Evolutionary conservation across 2,113 vertebrate species (phyloP), one percentile per base, ranked within the genome.

Genomic region (Atlantisia rogersi): DNA sequence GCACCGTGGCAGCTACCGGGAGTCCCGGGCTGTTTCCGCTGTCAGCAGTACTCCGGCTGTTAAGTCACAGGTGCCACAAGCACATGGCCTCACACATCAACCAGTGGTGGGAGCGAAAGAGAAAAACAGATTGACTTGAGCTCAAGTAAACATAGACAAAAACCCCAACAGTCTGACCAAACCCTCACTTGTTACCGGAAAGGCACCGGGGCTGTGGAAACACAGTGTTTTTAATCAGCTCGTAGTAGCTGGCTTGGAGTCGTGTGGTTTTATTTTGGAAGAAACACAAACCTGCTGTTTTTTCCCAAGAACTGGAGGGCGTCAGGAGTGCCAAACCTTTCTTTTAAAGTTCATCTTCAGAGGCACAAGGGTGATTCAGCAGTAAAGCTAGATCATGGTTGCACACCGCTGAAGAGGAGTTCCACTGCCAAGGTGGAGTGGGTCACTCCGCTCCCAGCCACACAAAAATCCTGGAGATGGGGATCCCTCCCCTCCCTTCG

Each of bases 1-100:
- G 9, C 32, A 17, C 5, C 0, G 3, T 44, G 35, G 53, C 44
- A 71, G 37, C 37, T 18, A 1, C 7, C 0, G 6, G 19, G n/a
- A 55, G 40, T 39, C 55, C 26, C 32, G 6, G 31, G 50, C 37
- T 55, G 29, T 64, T 70, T 35, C 0, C 59, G 35, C 42, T 25
- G 3, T 2, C 4, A 63, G 56, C 0, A 4, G 42, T 50, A 44
- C 11, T 81, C 56, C 64, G 13, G 71, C 71, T 39, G 15, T 71
- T 44, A 25, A 58, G 65, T 44, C 18, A 17, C 0, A 1, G 65
- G 24, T 3, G 4, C n/a, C 67, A 14, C 1, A 7, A 76, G 50
- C 40, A 16, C 28, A 83, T 78, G 35, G 58, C 95, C 64, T 95
- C 8, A 6, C 26, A n/a, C 58, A 40, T 62, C 89, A 73, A 4